A percentile compares a stretch with the other conserved stretches of the same genome.
Evolutionary conservation across 2,888 invertebrate genomes (phyloP).

Genomic region (Mythimna lalbum): DNA sequence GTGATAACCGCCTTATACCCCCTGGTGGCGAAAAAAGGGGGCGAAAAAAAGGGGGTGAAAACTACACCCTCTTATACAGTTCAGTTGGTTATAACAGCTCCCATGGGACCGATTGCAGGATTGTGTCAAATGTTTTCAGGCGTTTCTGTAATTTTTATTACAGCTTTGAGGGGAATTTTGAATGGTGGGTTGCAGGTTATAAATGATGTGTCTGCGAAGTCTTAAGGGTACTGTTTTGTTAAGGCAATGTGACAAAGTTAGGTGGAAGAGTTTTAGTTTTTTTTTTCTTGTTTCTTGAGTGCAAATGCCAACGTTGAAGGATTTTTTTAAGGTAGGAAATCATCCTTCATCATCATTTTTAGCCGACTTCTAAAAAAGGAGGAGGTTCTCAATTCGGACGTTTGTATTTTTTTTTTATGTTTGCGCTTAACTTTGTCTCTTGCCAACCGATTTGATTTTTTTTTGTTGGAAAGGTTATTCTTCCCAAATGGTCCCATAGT

Average conservation of each 20-base stretch:
- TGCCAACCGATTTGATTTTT: too few relatives aligned
- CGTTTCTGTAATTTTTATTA: slow-evolving; percentile 36
- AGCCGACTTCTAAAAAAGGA: too few relatives aligned
- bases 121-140: slow-evolving; percentile 30
- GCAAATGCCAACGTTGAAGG: too few relatives aligned
- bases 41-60: slow-evolving; percentile 21
- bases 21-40: slow-evolving; percentile 46
- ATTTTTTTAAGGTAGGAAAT: too few relatives aligned
- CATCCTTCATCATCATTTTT: too few relatives aligned
- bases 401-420: too few relatives aligned
- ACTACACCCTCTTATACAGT: slow-evolving; percentile 50
- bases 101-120: slow-evolving; percentile 27
- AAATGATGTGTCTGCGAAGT: not conserved
- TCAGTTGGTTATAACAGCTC: slow-evolving; percentile 44
- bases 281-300: not conserved
- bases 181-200: not conserved
- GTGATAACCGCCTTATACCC: slow-evolving; percentile 4
- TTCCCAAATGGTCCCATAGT: too few relatives aligned
- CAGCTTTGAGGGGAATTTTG: slow-evolving; percentile 23
- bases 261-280: not conserved
- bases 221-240: slow-evolving; percentile 4
- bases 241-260: not conserved
- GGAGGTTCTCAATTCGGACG: too few relatives aligned
- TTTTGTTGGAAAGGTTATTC: too few relatives aligned
- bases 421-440: too few relatives aligned